A percentile compares a stretch with the other conserved stretches of the same genome.
Evolutionary conservation across 2,113 vertebrate species (phyloP).

Genomic region (Romanogobio albipinnatus): DNA sequence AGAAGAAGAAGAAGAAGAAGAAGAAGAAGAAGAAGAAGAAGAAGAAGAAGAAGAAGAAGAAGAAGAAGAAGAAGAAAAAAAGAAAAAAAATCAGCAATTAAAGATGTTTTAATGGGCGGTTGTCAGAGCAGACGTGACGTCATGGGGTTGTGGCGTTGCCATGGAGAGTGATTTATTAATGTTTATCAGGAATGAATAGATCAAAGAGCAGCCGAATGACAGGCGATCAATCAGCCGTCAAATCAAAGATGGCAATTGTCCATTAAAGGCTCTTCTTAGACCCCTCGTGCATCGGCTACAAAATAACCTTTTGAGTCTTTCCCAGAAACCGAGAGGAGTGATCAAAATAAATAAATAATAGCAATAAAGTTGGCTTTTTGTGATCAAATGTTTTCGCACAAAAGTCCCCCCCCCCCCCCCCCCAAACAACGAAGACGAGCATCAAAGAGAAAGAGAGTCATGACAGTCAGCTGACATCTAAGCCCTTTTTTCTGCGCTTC

Average conservation of each 20-base stretch:
- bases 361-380: slow-evolving; percentile 67
- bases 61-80: neutral
- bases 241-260: slow-evolving; percentile 95
- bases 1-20: neutral
- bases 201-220: slow-evolving; percentile 93
- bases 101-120: slow-evolving; percentile 72
- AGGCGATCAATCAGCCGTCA: slow-evolving; percentile 96
- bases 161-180: slow-evolving; percentile 94
- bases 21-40: neutral
- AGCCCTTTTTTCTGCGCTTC: slow-evolving; percentile 67
- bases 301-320: slow-evolving; percentile 80
- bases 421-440: slow-evolving; percentile 61
- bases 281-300: slow-evolving; percentile 78
- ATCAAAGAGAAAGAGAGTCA: slow-evolving; percentile 68
- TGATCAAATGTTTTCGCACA: slow-evolving; percentile 60
- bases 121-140: slow-evolving; percentile 87
- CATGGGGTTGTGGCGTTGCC: slow-evolving; percentile 82
- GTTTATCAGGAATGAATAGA: slow-evolving; percentile 99
- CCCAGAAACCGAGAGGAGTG: slow-evolving; percentile 63
- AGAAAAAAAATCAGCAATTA: slow-evolving; percentile 64
- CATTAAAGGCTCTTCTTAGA: slow-evolving; percentile 86
- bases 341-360: slow-evolving; percentile 50
- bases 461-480: slow-evolving; percentile 80
- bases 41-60: neutral
- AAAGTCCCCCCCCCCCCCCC: too few species aligned